Percentiles rank a stretch among this genome's conserved stretches.
These are phyloP conservation scores for Silvanus unidentatus DNA, from an alignment of 2,888 invertebrate species.

Conservation along the genomic window DNA sequence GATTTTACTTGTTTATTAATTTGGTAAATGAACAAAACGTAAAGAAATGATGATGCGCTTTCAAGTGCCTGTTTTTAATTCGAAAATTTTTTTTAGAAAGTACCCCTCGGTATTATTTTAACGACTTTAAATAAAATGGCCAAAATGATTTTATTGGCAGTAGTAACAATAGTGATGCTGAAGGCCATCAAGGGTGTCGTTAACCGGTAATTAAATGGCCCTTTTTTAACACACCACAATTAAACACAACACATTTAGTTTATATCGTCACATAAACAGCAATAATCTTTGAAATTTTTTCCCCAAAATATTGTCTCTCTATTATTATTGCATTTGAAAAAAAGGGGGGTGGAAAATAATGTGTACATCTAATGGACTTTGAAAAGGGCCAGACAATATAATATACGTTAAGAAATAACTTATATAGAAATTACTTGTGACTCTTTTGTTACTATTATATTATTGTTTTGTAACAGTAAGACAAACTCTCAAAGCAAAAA, in stretches of 20 bases:
- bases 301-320: too few species aligned
- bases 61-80: too few species aligned
- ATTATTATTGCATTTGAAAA: too few species aligned
- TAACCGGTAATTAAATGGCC: constrained; percentile 45
- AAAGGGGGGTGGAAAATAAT: constrained; percentile 13
- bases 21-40: too few species aligned
- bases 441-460: constrained; percentile 14
- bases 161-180: constrained; percentile 35
- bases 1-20: too few species aligned
- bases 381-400: constrained; percentile 25
- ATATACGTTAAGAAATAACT: constrained; percentile 18
- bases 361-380: constrained; percentile 35
- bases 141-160: constrained; percentile 43
- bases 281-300: too few species aligned
- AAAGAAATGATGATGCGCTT: too few species aligned
- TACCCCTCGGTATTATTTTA: too few species aligned
- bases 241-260: too few species aligned
- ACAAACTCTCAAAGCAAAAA: constrained; percentile 6
- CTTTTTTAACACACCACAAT: constrained; percentile 27
- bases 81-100: too few species aligned
- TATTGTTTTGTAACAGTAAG: too few species aligned
- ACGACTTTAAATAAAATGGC: constrained; percentile 30
- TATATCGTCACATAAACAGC: too few species aligned
- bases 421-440: constrained; percentile 13
- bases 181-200: constrained; percentile 41